Evolutionary conservation across 2,113 vertebrate species (phyloP).

Genomic region (Columba livia): DNA sequence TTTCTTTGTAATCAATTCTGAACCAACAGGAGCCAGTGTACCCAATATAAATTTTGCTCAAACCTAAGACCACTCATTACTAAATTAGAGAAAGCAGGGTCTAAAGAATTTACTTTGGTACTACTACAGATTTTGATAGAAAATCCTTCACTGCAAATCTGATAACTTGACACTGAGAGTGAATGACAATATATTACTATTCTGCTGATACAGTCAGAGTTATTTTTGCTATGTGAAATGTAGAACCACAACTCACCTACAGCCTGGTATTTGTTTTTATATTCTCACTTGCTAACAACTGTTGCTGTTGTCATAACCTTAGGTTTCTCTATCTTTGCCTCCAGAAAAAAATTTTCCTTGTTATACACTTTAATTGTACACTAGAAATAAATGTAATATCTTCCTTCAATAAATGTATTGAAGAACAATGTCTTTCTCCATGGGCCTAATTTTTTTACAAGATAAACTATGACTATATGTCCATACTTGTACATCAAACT

Average conservation of each 20-base stretch:
- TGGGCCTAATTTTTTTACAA: neutral
- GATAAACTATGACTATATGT: neutral
- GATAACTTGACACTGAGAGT: neutral
- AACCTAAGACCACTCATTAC: neutral
- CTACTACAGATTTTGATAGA: neutral
- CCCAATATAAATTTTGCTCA: neutral
- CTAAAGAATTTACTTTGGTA: neutral
- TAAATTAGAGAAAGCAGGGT: neutral
- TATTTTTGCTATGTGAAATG: neutral
- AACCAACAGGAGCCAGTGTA: neutral
- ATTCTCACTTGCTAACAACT: neutral
- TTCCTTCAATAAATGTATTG: neutral
- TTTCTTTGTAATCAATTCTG: neutral
- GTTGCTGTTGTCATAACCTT: neutral
- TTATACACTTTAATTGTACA: neutral
- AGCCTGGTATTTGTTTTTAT: neutral
- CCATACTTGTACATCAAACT: neutral
- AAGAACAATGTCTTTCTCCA: neutral
- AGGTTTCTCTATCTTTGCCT: neutral
- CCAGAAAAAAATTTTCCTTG: neutral
- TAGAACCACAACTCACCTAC: neutral
- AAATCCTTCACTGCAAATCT: neutral
- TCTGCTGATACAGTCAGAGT: neutral
- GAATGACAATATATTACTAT: neutral
- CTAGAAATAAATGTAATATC: accelerated